Evolutionary conservation across 1,140 invertebrate genomes (phyloP), one percentile per base, ranked within the genome.

Genomic region (Sitobion miscanthi): DNA sequence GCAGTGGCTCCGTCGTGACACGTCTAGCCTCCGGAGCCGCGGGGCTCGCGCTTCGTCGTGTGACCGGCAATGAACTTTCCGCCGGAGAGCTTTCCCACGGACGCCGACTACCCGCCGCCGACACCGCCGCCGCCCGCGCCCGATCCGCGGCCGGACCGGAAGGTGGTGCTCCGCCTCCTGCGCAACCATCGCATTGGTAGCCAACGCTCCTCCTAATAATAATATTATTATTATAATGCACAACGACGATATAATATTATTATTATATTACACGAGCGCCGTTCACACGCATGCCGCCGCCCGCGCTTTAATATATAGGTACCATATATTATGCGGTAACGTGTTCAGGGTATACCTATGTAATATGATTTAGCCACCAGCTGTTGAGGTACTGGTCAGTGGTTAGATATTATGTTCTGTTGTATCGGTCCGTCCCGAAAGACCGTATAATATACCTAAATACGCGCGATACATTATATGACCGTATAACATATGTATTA

Each of bases 41-140:
- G 49, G 52, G 20, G n/a, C 87, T 49, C 6, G 47, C 30, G 49
- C 11, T 77, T 25, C 47, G 87, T 14, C n/a, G 23, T n/a, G 49
- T 89, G 87, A 89, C 87, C 82, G 91, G 47, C 91, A 92, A 85
- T 92, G 91, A 92, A 92, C 91, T 92, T 92, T 54, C 77, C 45
- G 69, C 47, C n/a, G 45, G 42, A 47, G 35, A 92, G 91, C 91
- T 92, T 92, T 92, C 91, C 91, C 91, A 92, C 91, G 91, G 77
- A 45, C 90, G 57, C 17, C 77, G 42, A 38, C 90, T 20, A 49
- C 17, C 8, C 17, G 91, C 25, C 54, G 42, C 57, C 62, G 45
- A 4, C 45, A n/a, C 8, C 17, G 77, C 25, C 54, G 62, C 57
- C 38, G 38, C 90, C 62, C 62, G 1, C 62, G 57, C 42, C 11